A percentile compares a stretch with the other conserved stretches of the same genome.
Evolutionary conservation across 2,113 vertebrate genomes (phyloP).

Genomic region (Oceanites oceanicus): DNA sequence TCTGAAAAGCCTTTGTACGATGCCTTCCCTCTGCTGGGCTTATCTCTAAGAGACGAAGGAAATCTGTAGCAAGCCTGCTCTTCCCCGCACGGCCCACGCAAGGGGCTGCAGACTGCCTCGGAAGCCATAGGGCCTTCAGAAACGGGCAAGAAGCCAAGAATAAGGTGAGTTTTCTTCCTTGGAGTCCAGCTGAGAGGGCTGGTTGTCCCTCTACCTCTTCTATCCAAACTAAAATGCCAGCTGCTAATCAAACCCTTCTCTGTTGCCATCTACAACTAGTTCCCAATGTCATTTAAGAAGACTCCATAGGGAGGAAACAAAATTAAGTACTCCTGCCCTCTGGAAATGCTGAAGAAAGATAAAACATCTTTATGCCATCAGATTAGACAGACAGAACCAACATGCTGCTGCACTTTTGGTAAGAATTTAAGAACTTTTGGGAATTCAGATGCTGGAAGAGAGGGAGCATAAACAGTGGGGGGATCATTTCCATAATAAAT

Average conservation of each 20-base stretch:
- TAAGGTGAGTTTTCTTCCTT: not conserved
- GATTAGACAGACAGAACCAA: not conserved
- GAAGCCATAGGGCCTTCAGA: not conserved
- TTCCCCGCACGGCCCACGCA: not conserved
- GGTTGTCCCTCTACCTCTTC: not conserved
- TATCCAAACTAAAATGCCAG: not conserved
- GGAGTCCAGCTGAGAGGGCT: not conserved
- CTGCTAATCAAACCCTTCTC: not conserved
- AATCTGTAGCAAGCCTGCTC: not conserved
- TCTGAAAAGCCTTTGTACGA: slow-evolving; percentile 15
- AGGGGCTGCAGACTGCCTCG: not conserved
- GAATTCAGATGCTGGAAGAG: not conserved
- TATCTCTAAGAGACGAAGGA: slow-evolving; percentile 9
- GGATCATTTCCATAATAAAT: not conserved
- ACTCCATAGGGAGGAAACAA: not conserved
- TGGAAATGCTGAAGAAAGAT: not conserved
- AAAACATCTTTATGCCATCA: not conserved
- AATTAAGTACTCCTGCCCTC: not conserved
- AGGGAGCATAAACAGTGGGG: not conserved
- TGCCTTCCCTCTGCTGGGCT: not conserved
- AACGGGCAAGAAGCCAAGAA: not conserved
- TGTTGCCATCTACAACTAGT: not conserved
- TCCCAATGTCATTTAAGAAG: not conserved
- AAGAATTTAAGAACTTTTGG: not conserved
- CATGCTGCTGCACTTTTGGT: not conserved